Evolutionary conservation across 2,888 invertebrate species (phyloP).

Genomic region (Iphiclides podalirius): DNA sequence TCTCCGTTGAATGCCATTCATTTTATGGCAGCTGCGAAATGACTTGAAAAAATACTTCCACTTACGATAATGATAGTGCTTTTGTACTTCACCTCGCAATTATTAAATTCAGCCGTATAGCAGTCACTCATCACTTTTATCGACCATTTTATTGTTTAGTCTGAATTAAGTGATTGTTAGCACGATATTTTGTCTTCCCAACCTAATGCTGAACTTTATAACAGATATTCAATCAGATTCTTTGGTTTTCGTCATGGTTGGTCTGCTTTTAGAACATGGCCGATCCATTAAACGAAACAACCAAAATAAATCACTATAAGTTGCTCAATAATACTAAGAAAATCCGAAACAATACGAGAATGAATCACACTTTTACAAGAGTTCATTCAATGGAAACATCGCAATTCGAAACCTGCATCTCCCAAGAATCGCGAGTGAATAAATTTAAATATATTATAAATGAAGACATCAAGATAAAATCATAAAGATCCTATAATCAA

Average conservation of each 20-base stretch:
- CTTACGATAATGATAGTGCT: neutral
- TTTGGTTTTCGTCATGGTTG: no score
- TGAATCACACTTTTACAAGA: constrained; percentile 23
- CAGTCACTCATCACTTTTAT: no score
- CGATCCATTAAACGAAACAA: neutral
- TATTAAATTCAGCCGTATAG: no score
- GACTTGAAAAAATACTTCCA: neutral
- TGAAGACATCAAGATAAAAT: neutral
- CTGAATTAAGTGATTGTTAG: no score
- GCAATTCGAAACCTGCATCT: constrained; percentile 13
- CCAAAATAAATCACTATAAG: constrained; percentile 1
- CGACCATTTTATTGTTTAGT: no score
- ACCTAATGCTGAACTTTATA: no score
- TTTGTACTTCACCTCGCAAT: neutral
- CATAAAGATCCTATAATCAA: no score
- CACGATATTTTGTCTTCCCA: no score
- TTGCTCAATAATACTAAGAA: constrained; percentile 20
- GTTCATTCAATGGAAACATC: constrained; percentile 17
- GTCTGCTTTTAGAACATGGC: no score
- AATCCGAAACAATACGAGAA: constrained; percentile 17
- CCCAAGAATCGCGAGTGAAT: constrained; percentile 3
- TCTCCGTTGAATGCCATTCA: constrained; percentile 13
- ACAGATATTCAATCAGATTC: no score
- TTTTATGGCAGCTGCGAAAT: constrained; percentile 11
- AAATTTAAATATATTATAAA: neutral